Evolutionary conservation across 2,797 vertebrate species (phyloP).

Genomic region (Rhabdophis nuchalis): DNA sequence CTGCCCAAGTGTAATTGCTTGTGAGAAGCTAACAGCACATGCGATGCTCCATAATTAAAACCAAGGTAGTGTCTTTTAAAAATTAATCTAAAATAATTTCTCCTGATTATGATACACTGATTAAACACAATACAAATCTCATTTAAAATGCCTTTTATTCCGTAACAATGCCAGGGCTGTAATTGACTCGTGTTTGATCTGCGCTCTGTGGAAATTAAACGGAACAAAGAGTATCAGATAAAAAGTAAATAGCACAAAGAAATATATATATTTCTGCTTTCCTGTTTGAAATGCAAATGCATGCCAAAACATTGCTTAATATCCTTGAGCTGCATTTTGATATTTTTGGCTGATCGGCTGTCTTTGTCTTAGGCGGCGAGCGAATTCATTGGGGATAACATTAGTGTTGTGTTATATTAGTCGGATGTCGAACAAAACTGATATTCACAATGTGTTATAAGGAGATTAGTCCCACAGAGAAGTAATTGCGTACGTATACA

Average conservation of each 20-base stretch:
- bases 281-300: slow-evolving; percentile 52
- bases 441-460: neutral
- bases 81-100: slow-evolving; percentile 51
- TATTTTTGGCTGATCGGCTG: slow-evolving; percentile 22
- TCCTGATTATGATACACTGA: slow-evolving; percentile 27
- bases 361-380: slow-evolving; percentile 32
- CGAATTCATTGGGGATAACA: slow-evolving; percentile 42
- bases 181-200: slow-evolving; percentile 54
- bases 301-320: slow-evolving; percentile 21
- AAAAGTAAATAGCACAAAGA: slow-evolving; percentile 44
- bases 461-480: neutral
- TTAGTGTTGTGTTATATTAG: slow-evolving; percentile 8
- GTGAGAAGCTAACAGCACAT: slow-evolving; percentile 30
- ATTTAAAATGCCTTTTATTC: slow-evolving; percentile 40
- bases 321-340: slow-evolving; percentile 40
- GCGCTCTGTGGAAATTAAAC: slow-evolving; percentile 54
- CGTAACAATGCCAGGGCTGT: slow-evolving; percentile 33
- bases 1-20: slow-evolving; percentile 40
- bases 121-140: slow-evolving; percentile 43
- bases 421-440: slow-evolving; percentile 28
- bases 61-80: slow-evolving; percentile 51
- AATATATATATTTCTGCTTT: slow-evolving; percentile 32
- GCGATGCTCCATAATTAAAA: slow-evolving; percentile 55
- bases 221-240: slow-evolving; percentile 51
- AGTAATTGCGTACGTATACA: neutral